phyloP scores from a whole-genome alignment of 2,113 vertebrate genomes.

The Panurus biarmicus region DNA sequence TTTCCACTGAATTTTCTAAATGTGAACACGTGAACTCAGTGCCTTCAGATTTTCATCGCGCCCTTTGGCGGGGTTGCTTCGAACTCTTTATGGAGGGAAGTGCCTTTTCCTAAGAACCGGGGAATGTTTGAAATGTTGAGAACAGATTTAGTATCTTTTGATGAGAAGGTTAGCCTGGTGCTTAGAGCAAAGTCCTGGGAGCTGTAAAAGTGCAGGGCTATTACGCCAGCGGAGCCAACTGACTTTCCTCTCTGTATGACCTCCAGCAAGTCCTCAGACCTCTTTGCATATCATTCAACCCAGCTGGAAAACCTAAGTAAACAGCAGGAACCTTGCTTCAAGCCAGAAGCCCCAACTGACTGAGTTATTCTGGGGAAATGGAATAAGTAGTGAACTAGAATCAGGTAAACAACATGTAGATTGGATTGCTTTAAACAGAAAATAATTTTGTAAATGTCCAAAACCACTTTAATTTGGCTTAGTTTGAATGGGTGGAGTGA shows the following conservation, averaged over 20 bases:
- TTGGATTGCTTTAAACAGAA: not conserved
- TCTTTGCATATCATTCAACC: conserved; percentile 31
- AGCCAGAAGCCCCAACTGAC: conserved; percentile 8
- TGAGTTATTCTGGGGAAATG: conserved; percentile 5
- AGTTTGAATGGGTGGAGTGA: not conserved
- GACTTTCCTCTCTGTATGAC: conserved; percentile 24
- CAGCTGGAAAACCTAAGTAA: conserved; percentile 53
- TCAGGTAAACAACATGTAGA: not conserved
- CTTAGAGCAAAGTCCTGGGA: conserved; percentile 21
- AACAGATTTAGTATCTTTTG: conserved; percentile 26
- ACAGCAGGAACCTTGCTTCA: conserved; percentile 43
- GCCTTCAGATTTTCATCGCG: not conserved
- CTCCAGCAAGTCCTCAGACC: conserved; percentile 38
- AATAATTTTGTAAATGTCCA: not conserved
- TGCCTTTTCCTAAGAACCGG: not conserved
- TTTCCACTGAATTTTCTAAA: not conserved
- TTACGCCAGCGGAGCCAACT: not conserved
- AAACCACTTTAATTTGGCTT: not conserved
- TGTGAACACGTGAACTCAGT: not conserved
- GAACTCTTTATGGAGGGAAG: not conserved
- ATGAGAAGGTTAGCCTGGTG: conserved; percentile 26
- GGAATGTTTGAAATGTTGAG: conserved; percentile 3
- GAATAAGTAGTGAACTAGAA: not conserved
- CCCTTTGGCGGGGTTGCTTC: not conserved
- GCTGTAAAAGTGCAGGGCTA: conserved; percentile 9